phyloP scores from a whole-genome alignment of 2,797 vertebrate species.

The Botia kubotai region DNA sequence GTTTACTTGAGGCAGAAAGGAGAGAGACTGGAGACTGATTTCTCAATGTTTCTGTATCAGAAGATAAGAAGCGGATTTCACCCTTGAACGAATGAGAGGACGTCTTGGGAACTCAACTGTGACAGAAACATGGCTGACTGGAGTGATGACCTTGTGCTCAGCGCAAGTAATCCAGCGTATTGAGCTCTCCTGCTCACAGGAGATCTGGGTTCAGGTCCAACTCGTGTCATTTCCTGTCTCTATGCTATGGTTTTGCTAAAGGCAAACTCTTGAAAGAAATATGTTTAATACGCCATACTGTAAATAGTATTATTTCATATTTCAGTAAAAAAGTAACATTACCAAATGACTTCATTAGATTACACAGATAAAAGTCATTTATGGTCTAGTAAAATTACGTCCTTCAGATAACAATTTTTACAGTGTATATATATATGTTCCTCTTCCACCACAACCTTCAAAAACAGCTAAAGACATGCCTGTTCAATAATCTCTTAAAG shows the following conservation, averaged over 20 bases:
- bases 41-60: constrained; percentile 11
- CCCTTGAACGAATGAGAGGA: constrained; percentile 23
- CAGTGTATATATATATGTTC: too few species aligned
- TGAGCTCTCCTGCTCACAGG: neutral
- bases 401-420: too few species aligned
- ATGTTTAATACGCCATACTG: too few species aligned
- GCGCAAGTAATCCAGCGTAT: constrained; percentile 15
- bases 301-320: too few species aligned
- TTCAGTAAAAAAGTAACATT: too few species aligned
- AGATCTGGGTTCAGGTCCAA: neutral
- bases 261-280: neutral
- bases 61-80: constrained; percentile 20
- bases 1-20: neutral
- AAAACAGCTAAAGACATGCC: too few species aligned
- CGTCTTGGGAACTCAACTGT: constrained; percentile 20
- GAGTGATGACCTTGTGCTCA: neutral
- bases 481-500: too few species aligned
- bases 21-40: constrained; percentile 15
- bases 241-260: neutral
- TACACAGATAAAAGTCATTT: too few species aligned
- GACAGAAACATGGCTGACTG: constrained; percentile 21
- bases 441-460: too few species aligned
- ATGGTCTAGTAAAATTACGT: too few species aligned
- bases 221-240: neutral
- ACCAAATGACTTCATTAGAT: too few species aligned